phyloP scores from a whole-genome alignment of 2,888 invertebrate genomes.

The Andrena marginata region DNA sequence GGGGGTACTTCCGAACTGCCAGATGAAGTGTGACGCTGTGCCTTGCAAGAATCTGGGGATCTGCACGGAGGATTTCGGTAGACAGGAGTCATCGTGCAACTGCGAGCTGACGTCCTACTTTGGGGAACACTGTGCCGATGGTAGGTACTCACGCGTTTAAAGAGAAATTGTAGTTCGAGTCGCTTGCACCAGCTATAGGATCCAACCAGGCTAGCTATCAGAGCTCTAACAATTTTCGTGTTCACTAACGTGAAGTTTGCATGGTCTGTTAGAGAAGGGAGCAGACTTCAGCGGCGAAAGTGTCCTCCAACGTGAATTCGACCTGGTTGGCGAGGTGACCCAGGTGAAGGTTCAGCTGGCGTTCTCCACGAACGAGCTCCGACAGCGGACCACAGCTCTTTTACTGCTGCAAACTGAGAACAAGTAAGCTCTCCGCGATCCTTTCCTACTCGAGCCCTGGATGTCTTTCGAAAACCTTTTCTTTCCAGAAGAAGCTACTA shows the following conservation, averaged over 20 bases:
- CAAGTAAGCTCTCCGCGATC: constrained; percentile 86
- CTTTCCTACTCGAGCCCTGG: constrained; percentile 38
- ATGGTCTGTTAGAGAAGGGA: constrained; percentile 89
- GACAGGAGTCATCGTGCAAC: constrained; percentile 94
- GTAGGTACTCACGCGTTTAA: constrained; percentile 71
- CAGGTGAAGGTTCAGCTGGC: constrained; percentile 94
- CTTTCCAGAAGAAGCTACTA: constrained; percentile 91
- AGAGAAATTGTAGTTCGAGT: background rate
- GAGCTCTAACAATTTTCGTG: background rate
- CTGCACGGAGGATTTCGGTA: constrained; percentile 95
- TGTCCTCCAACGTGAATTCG: constrained; percentile 92
- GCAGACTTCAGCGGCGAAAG: constrained; percentile 96
- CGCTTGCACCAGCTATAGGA: background rate
- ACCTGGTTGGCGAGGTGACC: constrained; percentile 89
- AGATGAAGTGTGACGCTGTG: constrained; percentile 94
- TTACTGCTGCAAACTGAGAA: constrained; percentile 93
- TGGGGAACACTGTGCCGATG: constrained; percentile 94
- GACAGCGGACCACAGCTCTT: constrained; percentile 92
- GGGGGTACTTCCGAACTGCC: constrained; percentile 93
- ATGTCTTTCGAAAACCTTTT: constrained; percentile 66
- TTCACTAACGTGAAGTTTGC: background rate
- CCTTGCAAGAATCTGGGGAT: constrained; percentile 95
- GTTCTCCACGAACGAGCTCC: constrained; percentile 93
- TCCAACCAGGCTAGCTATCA: background rate
- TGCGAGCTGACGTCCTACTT: constrained; percentile 96